Base-by-base conservation (phyloP, 2,113 vertebrate species). In the Dromaius novaehollandiae region DNA sequence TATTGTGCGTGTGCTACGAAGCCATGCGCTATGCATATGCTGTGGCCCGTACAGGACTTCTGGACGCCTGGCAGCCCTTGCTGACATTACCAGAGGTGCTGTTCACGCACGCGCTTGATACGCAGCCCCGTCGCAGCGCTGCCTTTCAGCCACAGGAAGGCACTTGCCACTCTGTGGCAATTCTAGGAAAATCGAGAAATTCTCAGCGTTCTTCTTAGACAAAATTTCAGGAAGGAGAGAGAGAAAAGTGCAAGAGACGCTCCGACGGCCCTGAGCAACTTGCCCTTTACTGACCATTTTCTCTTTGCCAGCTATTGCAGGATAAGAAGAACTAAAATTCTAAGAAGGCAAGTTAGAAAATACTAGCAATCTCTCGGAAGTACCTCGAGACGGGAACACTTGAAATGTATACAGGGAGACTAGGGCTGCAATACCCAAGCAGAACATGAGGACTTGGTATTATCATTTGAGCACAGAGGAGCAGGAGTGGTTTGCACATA, bases 101-200 rank as follows among this genome's bases (percentile, higher is more conserved):
- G 58, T 63, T 83, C 24, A 0, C 7, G 50, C 55, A 69, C 0
- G 0, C 0, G 1, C 22, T n/a, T 68, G 56, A 32, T 76, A 2
- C 8, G 13, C 58, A 44, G 17, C 13, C 46, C 58, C 56, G 17
- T 17, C 53, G 34, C 73, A 26, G 55, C 16, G 28, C 28, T 32
- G 55, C 28, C 56, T 19, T 17, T 48, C 4, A 17, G 56, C 56
- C 56, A 60, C 56, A 19, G 17, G 30, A 60, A 60, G 56, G 30
- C 36, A 6, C 6, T 73, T n/a, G 34, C 55, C 77, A 34, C 26
- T 82, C n/a, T 17, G 56, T 19, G 8, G 17, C 18, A 60, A 32
- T 34, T 32, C 17, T 11, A 46, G 46, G n/a, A 34, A 68, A 90
- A 82, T 63, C 26, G 30, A 64, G 69, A 66, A 56, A 14, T 73